These are phyloP conservation scores for Rhagonycha lutea DNA, from an alignment of 2,888 invertebrate species.

Conservation along the genomic window DNA sequence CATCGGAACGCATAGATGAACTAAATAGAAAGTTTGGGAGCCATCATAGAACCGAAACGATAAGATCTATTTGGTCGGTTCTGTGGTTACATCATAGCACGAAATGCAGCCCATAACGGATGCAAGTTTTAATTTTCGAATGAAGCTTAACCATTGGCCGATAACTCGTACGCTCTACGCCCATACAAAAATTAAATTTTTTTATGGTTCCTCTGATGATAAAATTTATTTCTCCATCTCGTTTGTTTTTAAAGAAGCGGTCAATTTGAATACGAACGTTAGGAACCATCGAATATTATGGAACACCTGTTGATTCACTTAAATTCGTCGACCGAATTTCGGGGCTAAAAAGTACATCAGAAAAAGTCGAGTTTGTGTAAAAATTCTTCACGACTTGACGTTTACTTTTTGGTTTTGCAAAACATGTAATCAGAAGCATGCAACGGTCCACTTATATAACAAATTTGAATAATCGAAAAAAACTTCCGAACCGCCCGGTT, in stretches of 20 bases:
- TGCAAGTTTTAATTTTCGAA: slow-evolving; percentile 11
- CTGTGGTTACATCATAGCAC: slow-evolving; percentile 4
- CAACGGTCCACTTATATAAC: background rate
- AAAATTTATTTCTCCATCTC: background rate
- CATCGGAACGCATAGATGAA: background rate
- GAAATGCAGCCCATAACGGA: slow-evolving; percentile 7
- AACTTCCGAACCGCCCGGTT: background rate
- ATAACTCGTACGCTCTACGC: slow-evolving; percentile 12
- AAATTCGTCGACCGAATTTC: background rate
- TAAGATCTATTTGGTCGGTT: slow-evolving; percentile 8
- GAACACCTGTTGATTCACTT: background rate
- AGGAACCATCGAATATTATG: background rate
- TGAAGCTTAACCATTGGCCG: slow-evolving; percentile 6
- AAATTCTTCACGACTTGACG: background rate
- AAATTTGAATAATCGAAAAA: background rate
- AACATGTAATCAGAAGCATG: background rate
- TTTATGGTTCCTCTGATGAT: slow-evolving; percentile 8
- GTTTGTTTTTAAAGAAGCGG: background rate
- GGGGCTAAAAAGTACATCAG: background rate
- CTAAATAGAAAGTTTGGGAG: background rate
- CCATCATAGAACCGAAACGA: slow-evolving; percentile 3
- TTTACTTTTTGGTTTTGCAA: background rate
- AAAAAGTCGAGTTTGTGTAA: background rate
- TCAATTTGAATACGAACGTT: background rate
- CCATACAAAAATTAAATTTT: slow-evolving; percentile 13